A percentile compares a stretch with the other conserved stretches of the same genome.
These are phyloP conservation scores for Yponomeuta malinellus DNA, from an alignment of 2,888 invertebrate genomes.

Conservation along the genomic window DNA sequence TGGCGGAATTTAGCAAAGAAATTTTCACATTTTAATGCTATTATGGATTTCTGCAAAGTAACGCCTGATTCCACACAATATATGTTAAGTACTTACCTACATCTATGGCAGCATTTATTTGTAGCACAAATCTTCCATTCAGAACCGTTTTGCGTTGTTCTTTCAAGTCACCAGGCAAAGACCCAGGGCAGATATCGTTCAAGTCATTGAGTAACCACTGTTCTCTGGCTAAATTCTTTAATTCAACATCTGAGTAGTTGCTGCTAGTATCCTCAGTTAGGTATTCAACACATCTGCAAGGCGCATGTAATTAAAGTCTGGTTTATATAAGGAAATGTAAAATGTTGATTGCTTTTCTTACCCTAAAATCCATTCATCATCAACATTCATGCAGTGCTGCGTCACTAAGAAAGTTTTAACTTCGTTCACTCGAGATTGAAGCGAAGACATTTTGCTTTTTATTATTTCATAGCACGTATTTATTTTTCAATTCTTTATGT, in stretches of 20 bases:
- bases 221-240: constrained; percentile 75
- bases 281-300: constrained; percentile 71
- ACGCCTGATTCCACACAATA: no score
- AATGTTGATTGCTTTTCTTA: constrained; percentile 26
- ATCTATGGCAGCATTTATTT: constrained; percentile 77
- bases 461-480: background rate
- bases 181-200: constrained; percentile 77
- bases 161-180: constrained; percentile 74
- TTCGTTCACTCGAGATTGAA: constrained; percentile 28
- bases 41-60: no score
- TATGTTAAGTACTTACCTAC: constrained; percentile 59
- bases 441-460: constrained; percentile 26
- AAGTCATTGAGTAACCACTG: constrained; percentile 82
- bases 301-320: constrained; percentile 8
- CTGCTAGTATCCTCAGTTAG: constrained; percentile 57
- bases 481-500: background rate
- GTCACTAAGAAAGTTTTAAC: constrained; percentile 48
- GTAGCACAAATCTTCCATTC: constrained; percentile 75
- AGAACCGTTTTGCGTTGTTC: constrained; percentile 60
- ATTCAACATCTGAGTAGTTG: constrained; percentile 56
- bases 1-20: no score
- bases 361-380: constrained; percentile 62
- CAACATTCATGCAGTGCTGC: constrained; percentile 50
- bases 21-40: no score
- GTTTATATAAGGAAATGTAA: constrained; percentile 14